Evolutionary conservation across 1,140 invertebrate genomes (phyloP).

Genomic region (Pararge aegeria): DNA sequence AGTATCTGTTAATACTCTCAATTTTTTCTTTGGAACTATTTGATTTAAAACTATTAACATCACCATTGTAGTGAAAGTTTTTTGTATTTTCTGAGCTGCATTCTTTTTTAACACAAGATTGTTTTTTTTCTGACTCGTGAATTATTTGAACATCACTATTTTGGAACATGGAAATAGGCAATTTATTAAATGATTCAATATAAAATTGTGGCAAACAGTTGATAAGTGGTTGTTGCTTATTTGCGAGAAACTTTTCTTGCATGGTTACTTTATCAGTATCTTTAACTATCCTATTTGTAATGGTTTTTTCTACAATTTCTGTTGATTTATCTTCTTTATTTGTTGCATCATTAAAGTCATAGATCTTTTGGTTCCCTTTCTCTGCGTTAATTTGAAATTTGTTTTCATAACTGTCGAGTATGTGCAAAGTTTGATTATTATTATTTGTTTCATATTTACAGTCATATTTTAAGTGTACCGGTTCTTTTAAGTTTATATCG

Average conservation of each 20-base stretch:
- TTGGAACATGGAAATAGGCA: not conserved
- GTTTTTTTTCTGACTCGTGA: not conserved
- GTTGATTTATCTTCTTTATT: not conserved
- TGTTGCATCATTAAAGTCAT: not conserved
- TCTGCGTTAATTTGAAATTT: too few relatives aligned
- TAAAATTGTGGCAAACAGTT: not conserved
- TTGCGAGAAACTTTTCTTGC: not conserved
- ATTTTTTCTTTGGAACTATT: slow-evolving; percentile 3
- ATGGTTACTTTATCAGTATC: not conserved
- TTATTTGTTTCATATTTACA: too few relatives aligned
- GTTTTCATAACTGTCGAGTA: too few relatives aligned
- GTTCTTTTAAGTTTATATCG: not conserved
- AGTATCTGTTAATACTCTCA: slow-evolving; percentile 36
- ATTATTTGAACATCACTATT: not conserved
- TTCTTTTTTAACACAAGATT: not conserved
- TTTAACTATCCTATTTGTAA: not conserved
- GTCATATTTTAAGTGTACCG: not conserved
- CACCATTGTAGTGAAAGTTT: not conserved
- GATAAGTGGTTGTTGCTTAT: not conserved
- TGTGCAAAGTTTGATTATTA: not conserved
- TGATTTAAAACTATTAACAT: not conserved
- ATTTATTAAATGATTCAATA: not conserved
- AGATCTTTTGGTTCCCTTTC: not conserved
- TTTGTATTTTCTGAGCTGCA: not conserved
- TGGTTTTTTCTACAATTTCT: not conserved